Evolutionary conservation across 2,888 invertebrate genomes (phyloP).

Genomic region (Andrena chrysosceles): DNA sequence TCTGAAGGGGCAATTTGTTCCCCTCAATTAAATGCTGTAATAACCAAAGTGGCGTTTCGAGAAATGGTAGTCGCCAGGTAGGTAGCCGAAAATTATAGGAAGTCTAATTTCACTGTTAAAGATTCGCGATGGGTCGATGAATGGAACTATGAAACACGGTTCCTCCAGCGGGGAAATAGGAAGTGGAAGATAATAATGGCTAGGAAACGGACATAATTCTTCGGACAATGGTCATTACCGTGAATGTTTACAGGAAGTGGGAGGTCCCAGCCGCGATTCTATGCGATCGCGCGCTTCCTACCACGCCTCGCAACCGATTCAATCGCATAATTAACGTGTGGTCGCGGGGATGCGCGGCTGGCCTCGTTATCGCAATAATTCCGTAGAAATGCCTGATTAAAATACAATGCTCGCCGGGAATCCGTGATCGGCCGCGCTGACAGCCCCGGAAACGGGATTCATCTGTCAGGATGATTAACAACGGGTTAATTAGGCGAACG

Average conservation of each 20-base stretch:
- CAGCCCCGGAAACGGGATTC: conserved; percentile 63
- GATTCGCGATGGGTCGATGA: no score
- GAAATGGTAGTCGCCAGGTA: no score
- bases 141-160: no score
- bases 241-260: conserved; percentile 16
- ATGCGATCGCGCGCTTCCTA: conserved; percentile 6
- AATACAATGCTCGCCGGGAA: conserved; percentile 44
- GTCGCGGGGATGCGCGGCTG: not conserved
- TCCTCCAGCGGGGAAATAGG: not conserved
- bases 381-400: conserved; percentile 48
- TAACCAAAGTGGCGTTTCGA: not conserved
- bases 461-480: conserved; percentile 62
- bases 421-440: conserved; percentile 44
- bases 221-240: conserved; percentile 20
- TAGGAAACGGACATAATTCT: conserved; percentile 4
- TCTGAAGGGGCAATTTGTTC: not conserved
- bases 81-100: no score
- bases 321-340: conserved; percentile 46
- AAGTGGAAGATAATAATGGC: conserved; percentile 15
- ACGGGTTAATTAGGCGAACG: conserved; percentile 57
- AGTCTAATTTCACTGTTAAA: no score
- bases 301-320: conserved; percentile 35
- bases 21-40: not conserved
- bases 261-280: conserved; percentile 1
- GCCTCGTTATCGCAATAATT: conserved; percentile 44